Evolutionary conservation across 2,888 invertebrate species (phyloP).

Genomic region (Baccha elongata): DNA sequence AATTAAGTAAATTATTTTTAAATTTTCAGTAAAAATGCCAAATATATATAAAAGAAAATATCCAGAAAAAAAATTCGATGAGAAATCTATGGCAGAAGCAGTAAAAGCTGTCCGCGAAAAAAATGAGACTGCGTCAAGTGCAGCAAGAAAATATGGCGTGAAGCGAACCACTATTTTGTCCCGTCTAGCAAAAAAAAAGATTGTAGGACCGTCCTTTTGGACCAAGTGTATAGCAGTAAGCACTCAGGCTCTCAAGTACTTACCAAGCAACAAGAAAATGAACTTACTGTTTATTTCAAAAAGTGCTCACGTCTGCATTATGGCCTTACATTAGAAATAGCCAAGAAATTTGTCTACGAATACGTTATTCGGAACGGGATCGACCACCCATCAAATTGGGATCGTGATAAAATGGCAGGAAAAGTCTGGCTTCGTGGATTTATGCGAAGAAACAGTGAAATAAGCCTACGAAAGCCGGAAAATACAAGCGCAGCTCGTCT

Average conservation of each 20-base stretch:
- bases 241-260: conserved; percentile 5
- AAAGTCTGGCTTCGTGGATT: conserved; percentile 18
- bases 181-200: neutral
- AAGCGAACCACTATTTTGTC: conserved; percentile 25
- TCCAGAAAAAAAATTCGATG: conserved; percentile 8
- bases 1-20: too few species aligned
- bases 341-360: conserved; percentile 21
- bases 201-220: conserved; percentile 7
- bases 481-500: conserved; percentile 12
- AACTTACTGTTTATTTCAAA: conserved; percentile 16
- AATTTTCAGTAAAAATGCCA: conserved; percentile 27
- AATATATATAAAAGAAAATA: conserved; percentile 32
- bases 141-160: conserved; percentile 12
- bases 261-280: conserved; percentile 16
- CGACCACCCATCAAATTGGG: conserved; percentile 10
- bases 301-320: conserved; percentile 23
- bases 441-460: neutral
- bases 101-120: conserved; percentile 21
- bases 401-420: conserved; percentile 15
- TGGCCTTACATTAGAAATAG: conserved; percentile 11
- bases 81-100: conserved; percentile 18
- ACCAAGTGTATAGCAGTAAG: conserved; percentile 9
- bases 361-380: conserved; percentile 17
- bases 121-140: conserved; percentile 28
- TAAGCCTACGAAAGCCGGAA: conserved; percentile 27